A percentile compares a stretch with the other conserved stretches of the same genome.
These are phyloP conservation scores for Dugesia japonica DNA, from an alignment of 2,888 invertebrate genomes.

Conservation along the genomic window DNA sequence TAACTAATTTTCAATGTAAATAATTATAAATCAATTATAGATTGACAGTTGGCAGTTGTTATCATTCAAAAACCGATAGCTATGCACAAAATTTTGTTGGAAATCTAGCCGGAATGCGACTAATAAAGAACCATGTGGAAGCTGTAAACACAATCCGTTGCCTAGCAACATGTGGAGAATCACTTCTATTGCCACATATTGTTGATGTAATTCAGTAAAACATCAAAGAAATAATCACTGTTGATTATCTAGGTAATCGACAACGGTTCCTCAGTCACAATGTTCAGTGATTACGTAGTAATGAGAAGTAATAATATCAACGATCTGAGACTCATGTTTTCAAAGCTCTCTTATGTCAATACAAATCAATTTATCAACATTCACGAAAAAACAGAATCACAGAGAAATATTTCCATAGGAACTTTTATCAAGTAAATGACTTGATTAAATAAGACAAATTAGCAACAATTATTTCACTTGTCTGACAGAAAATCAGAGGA, in stretches of 20 bases:
- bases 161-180: conserved; percentile 17
- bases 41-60: conserved; percentile 21
- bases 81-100: conserved; percentile 20
- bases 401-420: too few species aligned
- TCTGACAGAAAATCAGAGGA: too few species aligned
- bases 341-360: not conserved
- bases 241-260: not conserved
- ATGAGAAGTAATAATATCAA: not conserved
- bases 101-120: conserved; percentile 21
- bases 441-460: too few species aligned
- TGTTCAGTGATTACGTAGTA: not conserved
- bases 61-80: not conserved
- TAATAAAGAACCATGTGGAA: not conserved
- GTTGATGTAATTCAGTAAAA: conserved; percentile 22
- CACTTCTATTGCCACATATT: conserved; percentile 21
- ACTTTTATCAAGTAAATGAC: too few species aligned
- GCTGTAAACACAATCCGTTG: conserved; percentile 5
- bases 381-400: too few species aligned
- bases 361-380: not conserved
- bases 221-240: not conserved
- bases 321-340: not conserved
- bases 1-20: too few species aligned
- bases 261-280: not conserved
- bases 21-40: too few species aligned
- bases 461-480: too few species aligned